Conservation (phyloP, 2,113 vertebrate genomes). For the Eudyptes chrysolophus region DNA sequence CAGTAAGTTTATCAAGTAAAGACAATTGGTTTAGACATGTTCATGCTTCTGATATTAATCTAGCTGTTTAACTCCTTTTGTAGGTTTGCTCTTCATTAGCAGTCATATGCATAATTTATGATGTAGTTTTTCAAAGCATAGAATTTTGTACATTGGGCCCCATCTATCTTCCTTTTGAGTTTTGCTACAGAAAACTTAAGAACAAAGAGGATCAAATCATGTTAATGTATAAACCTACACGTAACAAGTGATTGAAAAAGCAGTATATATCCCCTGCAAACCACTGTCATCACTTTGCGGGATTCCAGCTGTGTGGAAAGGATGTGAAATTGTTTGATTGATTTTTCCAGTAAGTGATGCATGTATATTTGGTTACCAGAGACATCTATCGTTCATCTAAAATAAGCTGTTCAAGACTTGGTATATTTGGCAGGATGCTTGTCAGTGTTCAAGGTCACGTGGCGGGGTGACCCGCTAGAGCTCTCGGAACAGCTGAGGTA, state of each 20-base stretch:
- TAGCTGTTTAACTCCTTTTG: background rate
- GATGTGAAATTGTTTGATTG: background rate
- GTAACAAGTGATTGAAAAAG: background rate
- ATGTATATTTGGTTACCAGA: background rate
- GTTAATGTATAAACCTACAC: background rate
- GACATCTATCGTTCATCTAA: background rate
- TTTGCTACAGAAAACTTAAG: background rate
- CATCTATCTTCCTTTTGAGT: background rate
- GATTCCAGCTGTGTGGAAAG: background rate
- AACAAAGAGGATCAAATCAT: background rate
- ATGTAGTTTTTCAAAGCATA: slow-evolving; percentile 4
- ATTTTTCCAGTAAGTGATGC: background rate
- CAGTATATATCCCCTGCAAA: background rate
- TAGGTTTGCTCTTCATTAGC: background rate
- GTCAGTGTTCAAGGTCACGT: background rate
- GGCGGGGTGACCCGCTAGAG: background rate
- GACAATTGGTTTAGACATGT: background rate
- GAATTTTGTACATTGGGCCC: background rate
- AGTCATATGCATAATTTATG: slow-evolving; percentile 13
- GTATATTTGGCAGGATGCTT: background rate
- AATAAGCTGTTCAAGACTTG: background rate
- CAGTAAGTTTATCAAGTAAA: slow-evolving; percentile 5
- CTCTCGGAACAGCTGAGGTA: background rate
- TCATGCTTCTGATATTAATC: background rate
- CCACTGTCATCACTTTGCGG: background rate